phyloP scores from a whole-genome alignment of 2,113 vertebrate species.

The Gracilinanus agilis region DNA sequence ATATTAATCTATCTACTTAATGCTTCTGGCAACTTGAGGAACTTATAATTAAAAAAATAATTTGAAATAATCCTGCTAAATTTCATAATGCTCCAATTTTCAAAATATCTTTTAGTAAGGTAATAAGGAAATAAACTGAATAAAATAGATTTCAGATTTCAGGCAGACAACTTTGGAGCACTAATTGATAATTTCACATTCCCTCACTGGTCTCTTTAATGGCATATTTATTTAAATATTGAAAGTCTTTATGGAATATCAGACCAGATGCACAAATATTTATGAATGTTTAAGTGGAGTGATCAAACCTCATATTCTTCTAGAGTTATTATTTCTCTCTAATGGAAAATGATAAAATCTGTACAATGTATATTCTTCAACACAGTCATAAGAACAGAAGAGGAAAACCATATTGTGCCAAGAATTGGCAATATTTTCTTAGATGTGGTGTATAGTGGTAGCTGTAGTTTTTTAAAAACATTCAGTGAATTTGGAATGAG shows the following conservation, averaged over 20 bases:
- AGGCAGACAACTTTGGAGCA: constrained; percentile 54
- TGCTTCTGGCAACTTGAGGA: not conserved
- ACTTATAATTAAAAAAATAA: not conserved
- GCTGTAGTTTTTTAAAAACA: not conserved
- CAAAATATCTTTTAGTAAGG: constrained; percentile 56
- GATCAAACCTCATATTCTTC: constrained; percentile 79
- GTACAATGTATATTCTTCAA: constrained; percentile 27
- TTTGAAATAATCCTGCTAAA: constrained; percentile 3
- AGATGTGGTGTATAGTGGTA: not conserved
- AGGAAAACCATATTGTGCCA: not conserved
- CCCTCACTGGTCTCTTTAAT: constrained; percentile 60
- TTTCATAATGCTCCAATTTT: not conserved
- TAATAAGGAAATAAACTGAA: constrained; percentile 54
- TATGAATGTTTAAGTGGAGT: constrained; percentile 79
- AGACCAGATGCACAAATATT: constrained; percentile 78
- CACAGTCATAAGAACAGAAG: not conserved
- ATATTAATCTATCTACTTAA: not conserved
- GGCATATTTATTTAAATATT: constrained; percentile 73
- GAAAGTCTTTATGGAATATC: constrained; percentile 77
- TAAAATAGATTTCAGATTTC: constrained; percentile 70
- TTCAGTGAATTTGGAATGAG: not conserved
- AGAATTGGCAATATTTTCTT: not conserved
- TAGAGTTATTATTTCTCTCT: constrained; percentile 61
- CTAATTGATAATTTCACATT: constrained; percentile 77
- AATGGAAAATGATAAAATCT: constrained; percentile 61